A percentile compares a stretch with the other conserved stretches of the same genome.
Conservation (phyloP, 2,888 invertebrate species). For the Blastobasis adustella region DNA sequence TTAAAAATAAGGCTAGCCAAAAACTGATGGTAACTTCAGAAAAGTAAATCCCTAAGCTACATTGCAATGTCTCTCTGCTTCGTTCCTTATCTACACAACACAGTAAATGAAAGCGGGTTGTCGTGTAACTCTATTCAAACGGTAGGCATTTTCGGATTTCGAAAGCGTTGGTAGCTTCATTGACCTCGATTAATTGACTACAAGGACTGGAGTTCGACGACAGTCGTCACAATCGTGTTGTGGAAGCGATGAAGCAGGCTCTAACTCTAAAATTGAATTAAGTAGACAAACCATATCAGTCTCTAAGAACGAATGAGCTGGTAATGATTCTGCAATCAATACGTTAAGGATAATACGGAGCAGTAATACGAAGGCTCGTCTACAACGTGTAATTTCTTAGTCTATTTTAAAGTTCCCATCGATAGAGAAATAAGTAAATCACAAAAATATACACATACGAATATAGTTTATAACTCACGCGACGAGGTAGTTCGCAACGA, state of each 20-base stretch:
- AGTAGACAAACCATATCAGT: constrained; percentile 2
- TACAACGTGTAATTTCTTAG: constrained; percentile 8
- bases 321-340: not conserved
- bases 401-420: constrained; percentile 6
- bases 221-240: not conserved
- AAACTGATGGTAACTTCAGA: constrained; percentile 72
- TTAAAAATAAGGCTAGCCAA: constrained; percentile 64
- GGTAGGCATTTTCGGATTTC: not conserved
- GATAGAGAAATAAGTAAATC: constrained; percentile 8
- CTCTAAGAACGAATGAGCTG: not conserved
- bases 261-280: not conserved
- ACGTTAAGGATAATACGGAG: not conserved
- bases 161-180: not conserved
- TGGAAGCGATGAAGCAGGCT: not conserved
- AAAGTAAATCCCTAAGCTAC: constrained; percentile 54
- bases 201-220: not conserved
- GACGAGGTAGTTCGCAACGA: constrained; percentile 42
- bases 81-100: constrained; percentile 28
- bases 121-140: constrained; percentile 9
- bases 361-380: not conserved
- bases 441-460: constrained; percentile 13
- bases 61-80: constrained; percentile 55
- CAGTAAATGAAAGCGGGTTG: constrained; percentile 37
- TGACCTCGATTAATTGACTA: constrained; percentile 6
- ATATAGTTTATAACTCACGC: constrained; percentile 26